Base-by-base conservation (phyloP, 2,113 vertebrate species). In the Archilochus colubris region DNA sequence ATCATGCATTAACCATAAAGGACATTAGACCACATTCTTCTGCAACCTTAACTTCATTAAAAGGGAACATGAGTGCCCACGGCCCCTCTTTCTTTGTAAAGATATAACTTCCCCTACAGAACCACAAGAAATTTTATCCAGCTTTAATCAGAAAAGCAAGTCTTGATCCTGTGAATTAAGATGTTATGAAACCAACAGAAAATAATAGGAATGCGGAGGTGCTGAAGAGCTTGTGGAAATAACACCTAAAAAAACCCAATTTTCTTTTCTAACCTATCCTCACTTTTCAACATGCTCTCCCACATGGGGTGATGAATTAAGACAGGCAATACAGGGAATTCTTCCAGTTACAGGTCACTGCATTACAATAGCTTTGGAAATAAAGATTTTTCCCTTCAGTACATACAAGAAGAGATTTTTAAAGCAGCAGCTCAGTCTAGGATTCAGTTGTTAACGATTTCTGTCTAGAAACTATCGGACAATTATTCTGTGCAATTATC, bases 171-270 rank as follows among this genome's bases (percentile, higher is more conserved):
- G 75, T 87, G 76, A 89, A 78, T 95, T 86, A 96, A 93, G 82
- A 95, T 88, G 64, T 91, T 91, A 94, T 36, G 76, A 97, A 97
- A 95, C 78, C 74, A 89, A 92, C 51, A 96, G 82, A 96, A 97
- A 97, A 80, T 20, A 92, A 94, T 15, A 93, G 59, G 58, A 93
- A 90, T 27, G 61, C 0, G 14, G 68, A 94, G 67, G 84, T 91
- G 91, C 79, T 93, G 78, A 96, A 96, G 4, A 82, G 62, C 2
- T 0, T 76, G 66, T 79, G 63, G 92, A 95, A 87, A 74, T 95
- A 96, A 94, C 67, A 96, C 25, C 61, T 86, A 91, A 95, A 93
- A 6, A 14, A 2, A 82, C 77, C 68, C 78, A 95, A 82, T 94
- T 96, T 95, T 88, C 89, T 95, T 93, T 97, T 87, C 69, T 92